phyloP scores from a whole-genome alignment of 2,888 invertebrate genomes.

The Sericinus montela region DNA sequence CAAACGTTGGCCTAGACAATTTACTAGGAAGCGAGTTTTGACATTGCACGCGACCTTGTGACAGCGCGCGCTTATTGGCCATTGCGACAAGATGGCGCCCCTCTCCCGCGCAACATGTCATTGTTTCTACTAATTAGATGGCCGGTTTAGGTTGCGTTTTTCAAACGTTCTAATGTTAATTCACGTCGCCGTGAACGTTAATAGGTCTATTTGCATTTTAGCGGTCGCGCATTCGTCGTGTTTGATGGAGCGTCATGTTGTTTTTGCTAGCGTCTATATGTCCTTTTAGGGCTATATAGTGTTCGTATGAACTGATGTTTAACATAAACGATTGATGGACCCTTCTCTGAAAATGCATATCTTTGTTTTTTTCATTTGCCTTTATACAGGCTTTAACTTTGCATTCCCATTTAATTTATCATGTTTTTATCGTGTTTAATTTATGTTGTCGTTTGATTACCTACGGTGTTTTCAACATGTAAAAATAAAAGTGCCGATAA shows the following conservation, averaged over 20 bases:
- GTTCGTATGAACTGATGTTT: not conserved
- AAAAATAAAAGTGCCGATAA: too few relatives aligned
- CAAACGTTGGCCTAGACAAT: conserved; percentile 57
- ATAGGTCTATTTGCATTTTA: conserved; percentile 25
- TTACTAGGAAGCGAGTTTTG: conserved; percentile 73
- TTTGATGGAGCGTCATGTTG: conserved; percentile 9
- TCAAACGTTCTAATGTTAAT: conserved; percentile 30
- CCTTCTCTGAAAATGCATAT: conserved; percentile 2
- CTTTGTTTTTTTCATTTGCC: not conserved
- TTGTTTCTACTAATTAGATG: conserved; percentile 70
- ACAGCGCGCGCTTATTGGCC: conserved; percentile 53
- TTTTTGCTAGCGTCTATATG: conserved; percentile 2
- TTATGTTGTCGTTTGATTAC: too few relatives aligned
- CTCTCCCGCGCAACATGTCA: conserved; percentile 53
- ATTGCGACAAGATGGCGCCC: conserved; percentile 58
- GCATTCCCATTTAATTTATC: too few relatives aligned
- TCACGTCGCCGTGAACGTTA: conserved; percentile 5
- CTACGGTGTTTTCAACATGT: too few relatives aligned
- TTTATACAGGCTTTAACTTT: too few relatives aligned
- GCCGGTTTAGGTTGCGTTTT: conserved; percentile 58
- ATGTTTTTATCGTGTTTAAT: too few relatives aligned
- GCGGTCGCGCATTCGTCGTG: conserved; percentile 24
- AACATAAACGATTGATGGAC: conserved; percentile 4
- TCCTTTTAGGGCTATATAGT: conserved; percentile 2
- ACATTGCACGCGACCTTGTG: conserved; percentile 73